Percentiles rank a stretch among this genome's conserved stretches.
phyloP scores from a whole-genome alignment of 2,888 invertebrate species.

The Sinotaia quadrata region DNA sequence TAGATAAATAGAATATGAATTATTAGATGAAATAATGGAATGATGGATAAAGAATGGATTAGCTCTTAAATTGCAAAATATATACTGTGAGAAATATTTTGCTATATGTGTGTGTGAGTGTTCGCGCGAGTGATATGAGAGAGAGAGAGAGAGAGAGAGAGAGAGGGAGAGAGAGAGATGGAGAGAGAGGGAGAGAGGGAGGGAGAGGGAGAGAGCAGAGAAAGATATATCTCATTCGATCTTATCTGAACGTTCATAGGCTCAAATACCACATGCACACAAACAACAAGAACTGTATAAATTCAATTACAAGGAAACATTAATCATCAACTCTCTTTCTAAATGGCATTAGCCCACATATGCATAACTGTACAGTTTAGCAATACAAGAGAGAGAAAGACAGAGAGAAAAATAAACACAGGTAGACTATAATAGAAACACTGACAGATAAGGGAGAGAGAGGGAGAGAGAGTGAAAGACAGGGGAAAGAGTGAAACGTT shows the following conservation, averaged over 20 bases:
- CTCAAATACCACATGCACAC: too few relatives aligned
- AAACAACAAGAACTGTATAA: too few relatives aligned
- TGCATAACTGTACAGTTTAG: too few relatives aligned
- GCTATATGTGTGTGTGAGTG: neutral
- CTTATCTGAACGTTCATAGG: too few relatives aligned
- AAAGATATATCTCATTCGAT: neutral
- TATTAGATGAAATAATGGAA: too few relatives aligned
- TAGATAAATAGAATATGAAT: too few relatives aligned
- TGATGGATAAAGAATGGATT: too few relatives aligned
- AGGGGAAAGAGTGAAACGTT: neutral
- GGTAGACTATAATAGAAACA: neutral
- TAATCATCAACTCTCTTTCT: too few relatives aligned
- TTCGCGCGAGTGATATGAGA: neutral
- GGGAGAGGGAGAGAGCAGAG: neutral
- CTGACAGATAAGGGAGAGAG: constrained; percentile 11
- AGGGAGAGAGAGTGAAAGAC: constrained; percentile 7
- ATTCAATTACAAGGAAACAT: too few relatives aligned
- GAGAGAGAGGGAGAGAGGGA: neutral
- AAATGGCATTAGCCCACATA: too few relatives aligned
- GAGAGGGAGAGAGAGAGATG: neutral
- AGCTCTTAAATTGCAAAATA: too few relatives aligned
- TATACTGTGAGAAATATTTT: neutral
- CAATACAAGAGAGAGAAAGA: constrained; percentile 10
- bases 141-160: neutral
- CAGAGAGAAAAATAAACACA: neutral